Evolutionary conservation across 2,888 invertebrate species (phyloP).

Genomic region (Nomada fabriciana): DNA sequence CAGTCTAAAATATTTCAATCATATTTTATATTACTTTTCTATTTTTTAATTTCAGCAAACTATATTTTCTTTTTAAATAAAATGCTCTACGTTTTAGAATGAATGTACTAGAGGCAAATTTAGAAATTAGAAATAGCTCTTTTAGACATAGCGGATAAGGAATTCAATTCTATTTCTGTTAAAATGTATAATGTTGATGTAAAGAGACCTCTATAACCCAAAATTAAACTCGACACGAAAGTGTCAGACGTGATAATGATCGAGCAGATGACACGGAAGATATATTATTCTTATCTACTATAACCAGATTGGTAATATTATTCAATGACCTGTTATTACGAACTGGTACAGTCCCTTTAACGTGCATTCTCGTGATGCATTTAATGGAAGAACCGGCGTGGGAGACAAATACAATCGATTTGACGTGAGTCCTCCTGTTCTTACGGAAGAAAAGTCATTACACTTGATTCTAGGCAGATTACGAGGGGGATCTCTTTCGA

Average conservation of each 20-base stretch:
- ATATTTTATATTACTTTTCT: too few relatives aligned
- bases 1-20: too few relatives aligned
- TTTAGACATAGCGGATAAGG: too few relatives aligned
- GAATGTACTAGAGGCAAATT: too few relatives aligned
- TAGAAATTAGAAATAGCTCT: too few relatives aligned
- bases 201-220: too few relatives aligned
- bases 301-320: slow-evolving; percentile 35
- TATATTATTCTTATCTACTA: slow-evolving; percentile 8
- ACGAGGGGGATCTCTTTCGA: slow-evolving; percentile 45
- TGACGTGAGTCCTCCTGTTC: slow-evolving; percentile 9
- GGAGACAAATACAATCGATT: slow-evolving; percentile 40
- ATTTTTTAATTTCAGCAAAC: too few relatives aligned
- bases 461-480: slow-evolving; percentile 47
- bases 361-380: slow-evolving; percentile 36
- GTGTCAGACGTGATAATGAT: background rate
- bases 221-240: too few relatives aligned
- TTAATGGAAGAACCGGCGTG: slow-evolving; percentile 19
- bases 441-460: slow-evolving; percentile 39
- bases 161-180: too few relatives aligned
- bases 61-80: too few relatives aligned
- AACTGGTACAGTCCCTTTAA: slow-evolving; percentile 24
- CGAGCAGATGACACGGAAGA: slow-evolving; percentile 1
- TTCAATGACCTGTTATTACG: slow-evolving; percentile 27
- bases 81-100: too few relatives aligned
- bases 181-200: too few relatives aligned